Base-by-base conservation (phyloP, 1,140 invertebrate genomes). In the Neocloeon triangulifer region DNA sequence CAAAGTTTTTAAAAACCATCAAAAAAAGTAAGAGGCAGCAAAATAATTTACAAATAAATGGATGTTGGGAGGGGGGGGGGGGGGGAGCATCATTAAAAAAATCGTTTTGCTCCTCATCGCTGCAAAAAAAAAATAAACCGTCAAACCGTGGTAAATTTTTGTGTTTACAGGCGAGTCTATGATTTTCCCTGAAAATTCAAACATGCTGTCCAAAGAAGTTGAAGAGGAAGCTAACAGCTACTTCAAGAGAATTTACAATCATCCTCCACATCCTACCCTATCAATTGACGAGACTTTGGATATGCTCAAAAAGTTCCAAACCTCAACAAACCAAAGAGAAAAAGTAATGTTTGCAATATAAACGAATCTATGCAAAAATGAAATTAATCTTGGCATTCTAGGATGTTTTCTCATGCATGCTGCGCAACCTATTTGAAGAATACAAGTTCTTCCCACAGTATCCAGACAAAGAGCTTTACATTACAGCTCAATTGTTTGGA, bases 381-480 rank as follows among this genome's bases (percentile, higher is more conserved):
- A n/a, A 30, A n/a, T n/a, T n/a, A n/a, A n/a, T n/a, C 28, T 32
- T 26, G 12, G 12, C n/a, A 16, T 31, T 31, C 19, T 46, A 64
- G 53, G 69, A 75, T 46, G 85, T 98, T 1, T 96, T 92, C 50
- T 72, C 73, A n/a, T 98, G 94, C 48, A 97, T 98, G 85, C 56
- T 99, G 27, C 62, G 88, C 17, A 98, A 97, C 55, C 61, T 99
- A 3, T 97, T 97, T 55, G 94, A 98, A 55, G 94, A 99, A 50
- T 97, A 96, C 50, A 69, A 77, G 43, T 98, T 97, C 51, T 97
- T 98, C 48, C 85, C 86, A 2, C 88, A 96, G 50, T 99, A 99
- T 57, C 94, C 94, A 0, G 92, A 97, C 37, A 85, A 92, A 55
- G 94, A 98, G 52, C 57, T 99, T 2, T 77, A 91, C 44, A 95